Evolutionary conservation across 2,113 vertebrate species (phyloP), one percentile per base, ranked within the genome.

Genomic region (Himantopus leucocephalus): DNA sequence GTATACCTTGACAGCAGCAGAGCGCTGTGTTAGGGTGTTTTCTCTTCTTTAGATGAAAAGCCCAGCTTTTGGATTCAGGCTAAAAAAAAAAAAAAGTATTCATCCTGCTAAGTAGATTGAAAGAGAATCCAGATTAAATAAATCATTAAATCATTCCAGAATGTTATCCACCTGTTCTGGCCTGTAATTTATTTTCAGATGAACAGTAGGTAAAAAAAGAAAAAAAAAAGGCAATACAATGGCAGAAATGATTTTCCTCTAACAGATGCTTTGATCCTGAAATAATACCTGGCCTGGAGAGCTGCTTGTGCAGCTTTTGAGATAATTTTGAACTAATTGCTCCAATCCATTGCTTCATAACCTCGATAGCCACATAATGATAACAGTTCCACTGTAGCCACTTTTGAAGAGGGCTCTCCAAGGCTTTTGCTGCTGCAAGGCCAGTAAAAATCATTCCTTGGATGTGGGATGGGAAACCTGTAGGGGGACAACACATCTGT

Each of bases 101-200:
- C 92, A 95, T 83, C 50, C 52, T 91, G 83, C 91, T 92, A 95
- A 97, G 78, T 94, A 96, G 94, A 97, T 93, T 97, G 95, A 91
- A 92, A 85, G 60, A 81, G 96, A 97, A 97, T 97, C 95, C 96
- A 97, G 97, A 97, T 97, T 94, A 98, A 97, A 93, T 81, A 96
- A 93, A 85, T 90, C 92, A 96, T 96, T 95, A 96, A 96, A 96
- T 81, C 67, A 95, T 94, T 97, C 91, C 73, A 91, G 93, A 89
- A 95, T 95, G 93, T 96, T 97, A 94, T 94, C 91, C 84, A 96
- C 97, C 93, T 97, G 96, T 96, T 93, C 86, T 81, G 66, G 80
- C 53, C 91, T 92, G 64, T 41, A 85, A 96, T 94, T 97, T 94
- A 90, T 97, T 97, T 92, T 96, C 90, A 80, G 85, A 78, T 79